Conservation (phyloP, 2,888 invertebrate genomes). For the Phaedon cochleariae region DNA sequence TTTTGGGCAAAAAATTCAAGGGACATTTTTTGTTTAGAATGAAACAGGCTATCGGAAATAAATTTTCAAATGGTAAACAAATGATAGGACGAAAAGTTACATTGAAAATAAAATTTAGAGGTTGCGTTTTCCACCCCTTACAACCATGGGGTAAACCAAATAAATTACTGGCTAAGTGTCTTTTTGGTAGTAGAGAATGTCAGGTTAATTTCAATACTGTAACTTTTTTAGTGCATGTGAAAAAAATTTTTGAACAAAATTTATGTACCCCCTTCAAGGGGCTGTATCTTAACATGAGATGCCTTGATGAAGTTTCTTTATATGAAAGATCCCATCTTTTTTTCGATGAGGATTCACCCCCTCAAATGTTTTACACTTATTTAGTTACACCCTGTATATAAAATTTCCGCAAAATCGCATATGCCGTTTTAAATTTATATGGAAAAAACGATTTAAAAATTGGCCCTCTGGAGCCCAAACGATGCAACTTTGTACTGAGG, state of each 20-base stretch:
- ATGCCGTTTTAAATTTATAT: no score
- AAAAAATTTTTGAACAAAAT: background rate
- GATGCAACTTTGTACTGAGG: no score
- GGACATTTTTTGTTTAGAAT: constrained; percentile 22
- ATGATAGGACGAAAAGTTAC: constrained; percentile 11
- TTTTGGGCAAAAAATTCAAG: constrained; percentile 19
- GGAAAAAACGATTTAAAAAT: no score
- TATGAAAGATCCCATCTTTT: no score
- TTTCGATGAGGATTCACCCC: no score
- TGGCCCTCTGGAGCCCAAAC: no score
- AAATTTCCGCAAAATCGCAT: no score
- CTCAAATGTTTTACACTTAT: no score
- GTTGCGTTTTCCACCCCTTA: background rate
- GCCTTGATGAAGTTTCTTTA: no score
- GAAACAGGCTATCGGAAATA: constrained; percentile 25
- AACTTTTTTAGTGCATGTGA: background rate
- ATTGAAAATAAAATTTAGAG: background rate
- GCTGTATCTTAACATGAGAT: background rate
- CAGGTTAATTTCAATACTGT: constrained; percentile 1
- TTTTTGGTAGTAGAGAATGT: background rate
- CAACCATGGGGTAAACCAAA: constrained; percentile 1
- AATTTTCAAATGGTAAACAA: constrained; percentile 22
- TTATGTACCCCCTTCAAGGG: background rate
- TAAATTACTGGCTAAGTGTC: constrained; percentile 2
- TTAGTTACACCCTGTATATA: no score